phyloP scores from a whole-genome alignment of 1,140 invertebrate genomes.

The Andrena cerasifolii region DNA sequence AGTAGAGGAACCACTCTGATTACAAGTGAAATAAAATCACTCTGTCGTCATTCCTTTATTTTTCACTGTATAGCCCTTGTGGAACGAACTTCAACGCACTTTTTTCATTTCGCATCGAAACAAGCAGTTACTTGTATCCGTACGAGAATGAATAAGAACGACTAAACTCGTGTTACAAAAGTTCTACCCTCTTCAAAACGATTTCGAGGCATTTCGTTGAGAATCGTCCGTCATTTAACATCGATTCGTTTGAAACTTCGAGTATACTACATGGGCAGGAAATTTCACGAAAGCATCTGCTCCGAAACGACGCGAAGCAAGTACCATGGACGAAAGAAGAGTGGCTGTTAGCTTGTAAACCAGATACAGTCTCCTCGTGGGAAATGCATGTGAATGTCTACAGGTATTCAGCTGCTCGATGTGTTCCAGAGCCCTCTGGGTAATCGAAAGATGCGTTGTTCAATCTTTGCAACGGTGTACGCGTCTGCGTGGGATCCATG shows the following conservation, averaged over 20 bases:
- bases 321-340: slow-evolving; percentile 49
- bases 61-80: too few species aligned
- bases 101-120: too few species aligned
- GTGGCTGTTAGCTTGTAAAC: slow-evolving; percentile 11
- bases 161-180: too few species aligned
- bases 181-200: too few species aligned
- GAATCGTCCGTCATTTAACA: not conserved
- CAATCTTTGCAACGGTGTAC: slow-evolving; percentile 63
- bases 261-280: not conserved
- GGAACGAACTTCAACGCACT: too few species aligned
- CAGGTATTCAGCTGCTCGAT: slow-evolving; percentile 65
- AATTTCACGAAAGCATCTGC: not conserved
- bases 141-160: too few species aligned
- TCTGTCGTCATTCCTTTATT: too few species aligned
- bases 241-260: not conserved
- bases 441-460: slow-evolving; percentile 70
- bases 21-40: too few species aligned
- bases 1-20: too few species aligned
- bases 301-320: not conserved
- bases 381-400: slow-evolving; percentile 72
- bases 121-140: too few species aligned
- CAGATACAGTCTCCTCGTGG: slow-evolving; percentile 61
- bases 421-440: slow-evolving; percentile 69
- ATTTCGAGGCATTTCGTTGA: too few species aligned
- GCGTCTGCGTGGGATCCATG: slow-evolving; percentile 11